A percentile compares a stretch with the other conserved stretches of the same genome.
phyloP scores from a whole-genome alignment of 2,888 invertebrate genomes.

The Steinernema scapterisci region DNA sequence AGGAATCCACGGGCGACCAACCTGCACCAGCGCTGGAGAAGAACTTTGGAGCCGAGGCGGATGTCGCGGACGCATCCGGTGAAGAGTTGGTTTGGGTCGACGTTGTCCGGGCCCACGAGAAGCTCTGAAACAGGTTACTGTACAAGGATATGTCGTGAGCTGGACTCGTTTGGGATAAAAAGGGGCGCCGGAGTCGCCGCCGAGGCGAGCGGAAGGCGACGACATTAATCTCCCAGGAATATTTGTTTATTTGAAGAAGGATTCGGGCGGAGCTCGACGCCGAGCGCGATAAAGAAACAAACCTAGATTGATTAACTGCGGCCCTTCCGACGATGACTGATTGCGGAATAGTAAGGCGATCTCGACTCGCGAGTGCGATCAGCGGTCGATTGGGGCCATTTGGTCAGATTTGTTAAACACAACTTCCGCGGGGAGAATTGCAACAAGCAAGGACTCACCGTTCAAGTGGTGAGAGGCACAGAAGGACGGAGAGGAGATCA shows the following conservation, averaged over 20 bases:
- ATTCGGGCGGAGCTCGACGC: neutral
- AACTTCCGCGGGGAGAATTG: too few relatives aligned
- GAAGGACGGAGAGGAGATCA: conserved; percentile 44
- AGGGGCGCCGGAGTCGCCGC: conserved; percentile 37
- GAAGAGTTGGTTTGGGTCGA: conserved; percentile 39
- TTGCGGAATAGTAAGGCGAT: conserved; percentile 1
- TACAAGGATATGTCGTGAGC: neutral
- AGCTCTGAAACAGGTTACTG: conserved; percentile 36
- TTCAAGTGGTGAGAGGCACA: conserved; percentile 38
- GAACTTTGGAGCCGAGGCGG: conserved; percentile 47
- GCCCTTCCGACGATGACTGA: conserved; percentile 5
- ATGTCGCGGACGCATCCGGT: conserved; percentile 60
- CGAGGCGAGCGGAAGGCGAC: conserved; percentile 49
- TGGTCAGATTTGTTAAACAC: too few relatives aligned
- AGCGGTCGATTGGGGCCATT: too few relatives aligned
- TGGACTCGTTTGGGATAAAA: conserved; percentile 15
- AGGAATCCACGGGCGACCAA: conserved; percentile 34
- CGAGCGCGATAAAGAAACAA: neutral
- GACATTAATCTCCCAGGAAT: neutral
- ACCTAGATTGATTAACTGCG: neutral
- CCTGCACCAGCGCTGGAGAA: conserved; percentile 56
- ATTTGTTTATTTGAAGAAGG: conserved; percentile 7
- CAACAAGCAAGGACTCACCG: conserved; percentile 32
- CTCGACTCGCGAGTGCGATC: neutral
- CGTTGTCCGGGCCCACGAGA: conserved; percentile 44